phyloP scores from a whole-genome alignment of 2,113 vertebrate species.

The Erpornis zantholeuca region DNA sequence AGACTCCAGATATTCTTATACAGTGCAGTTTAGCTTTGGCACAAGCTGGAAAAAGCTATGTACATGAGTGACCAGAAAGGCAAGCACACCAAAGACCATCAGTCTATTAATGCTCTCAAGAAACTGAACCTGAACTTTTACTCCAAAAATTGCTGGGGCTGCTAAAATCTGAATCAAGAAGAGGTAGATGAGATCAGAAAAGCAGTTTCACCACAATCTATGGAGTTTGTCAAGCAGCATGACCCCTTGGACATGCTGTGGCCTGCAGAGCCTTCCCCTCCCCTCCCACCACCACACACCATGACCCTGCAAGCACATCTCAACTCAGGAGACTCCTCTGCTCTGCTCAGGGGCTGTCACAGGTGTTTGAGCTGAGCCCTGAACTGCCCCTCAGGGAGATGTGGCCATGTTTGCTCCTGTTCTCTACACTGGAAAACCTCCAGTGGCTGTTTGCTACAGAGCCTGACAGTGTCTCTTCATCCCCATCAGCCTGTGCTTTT shows the following conservation, averaged over 20 bases:
- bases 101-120: neutral
- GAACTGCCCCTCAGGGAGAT: neutral
- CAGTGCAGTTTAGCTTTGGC: neutral
- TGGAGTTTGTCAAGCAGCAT: neutral
- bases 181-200: neutral
- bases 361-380: neutral
- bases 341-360: neutral
- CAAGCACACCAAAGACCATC: rapidly evolving
- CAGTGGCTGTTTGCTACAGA: neutral
- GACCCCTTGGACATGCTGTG: neutral
- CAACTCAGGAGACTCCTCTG: neutral
- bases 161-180: neutral
- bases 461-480: neutral
- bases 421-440: neutral
- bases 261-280: too few relatives aligned
- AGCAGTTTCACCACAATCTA: neutral
- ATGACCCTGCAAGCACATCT: neutral
- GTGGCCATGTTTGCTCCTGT: neutral
- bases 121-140: neutral
- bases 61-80: neutral
- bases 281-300: too few relatives aligned
- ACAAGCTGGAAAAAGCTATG: neutral
- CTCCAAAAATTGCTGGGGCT: neutral
- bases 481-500: neutral
- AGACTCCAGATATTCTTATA: neutral